Evolutionary conservation across 2,113 vertebrate genomes (phyloP), one percentile per base, ranked within the genome.

Genomic region (Fulica atra): DNA sequence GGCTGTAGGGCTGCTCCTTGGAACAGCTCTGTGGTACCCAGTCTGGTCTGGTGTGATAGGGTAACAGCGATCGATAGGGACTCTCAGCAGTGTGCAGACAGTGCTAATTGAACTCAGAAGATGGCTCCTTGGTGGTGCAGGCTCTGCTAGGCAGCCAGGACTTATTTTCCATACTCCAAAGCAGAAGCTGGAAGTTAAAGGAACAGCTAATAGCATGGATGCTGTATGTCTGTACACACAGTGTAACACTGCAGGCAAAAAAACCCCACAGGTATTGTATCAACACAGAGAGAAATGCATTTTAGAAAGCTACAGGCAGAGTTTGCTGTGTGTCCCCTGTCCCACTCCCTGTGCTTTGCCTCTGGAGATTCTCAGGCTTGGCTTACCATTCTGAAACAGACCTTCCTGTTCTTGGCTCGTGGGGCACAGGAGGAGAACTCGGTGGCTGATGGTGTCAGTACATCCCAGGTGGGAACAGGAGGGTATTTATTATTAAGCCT

Each of bases 51-150:
- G 84, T 50, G 28, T 42, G 82, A 88, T 54, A 72, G 92, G 69
- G 20, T 56, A 72, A 7, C 31, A 35, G 15, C 2, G 28, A 96
- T 98, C 97, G 10, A 98, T 97, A 15, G 1, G 14, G 26, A 7
- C 72, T 64, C 96, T 81, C 97, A 95, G 97, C 94, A 38, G 97
- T 90, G 86, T 80, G 94, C 95, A 96, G 96, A 89, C 91, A 46
- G 95, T 97, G 98, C 96, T 98, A 98, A 98, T 98, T 97, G 97
- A 95, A 95, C 94, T 84, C 95, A 77, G 44, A 65, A 92, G 81
- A 95, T 74, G 77, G 56, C 69, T 63, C 38, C 65, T 74, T 68
- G 68, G 25, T 53, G 3, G 8, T 19, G 76, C 87, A 85, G 91
- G 11, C 51, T 74, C 71, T 70, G 68, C 79, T 16, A 88, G 76